Percentiles rank a stretch among this genome's conserved stretches.
These are phyloP conservation scores for Sciaenops ocellatus DNA, from an alignment of 2,797 vertebrate species.

Conservation along the genomic window DNA sequence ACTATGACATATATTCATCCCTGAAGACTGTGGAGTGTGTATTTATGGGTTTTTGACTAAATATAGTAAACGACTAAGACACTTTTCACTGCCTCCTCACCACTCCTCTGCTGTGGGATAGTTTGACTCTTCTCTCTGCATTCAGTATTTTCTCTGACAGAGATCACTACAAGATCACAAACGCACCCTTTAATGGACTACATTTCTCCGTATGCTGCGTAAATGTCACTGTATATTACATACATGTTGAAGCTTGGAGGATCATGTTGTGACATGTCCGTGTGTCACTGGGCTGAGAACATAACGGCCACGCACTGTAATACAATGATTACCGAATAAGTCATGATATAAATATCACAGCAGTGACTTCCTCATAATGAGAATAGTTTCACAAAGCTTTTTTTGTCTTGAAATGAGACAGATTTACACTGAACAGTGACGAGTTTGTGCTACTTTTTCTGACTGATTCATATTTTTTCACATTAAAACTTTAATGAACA, in stretches of 20 bases:
- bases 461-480: not conserved
- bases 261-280: slow-evolving; percentile 6
- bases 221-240: not conserved
- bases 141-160: not conserved
- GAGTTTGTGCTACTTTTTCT: not conserved
- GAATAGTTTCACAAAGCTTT: not conserved
- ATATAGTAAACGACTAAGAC: too few relatives aligned
- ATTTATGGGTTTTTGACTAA: not conserved
- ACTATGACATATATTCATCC: not conserved
- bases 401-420: not conserved
- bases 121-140: not conserved
- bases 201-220: too few relatives aligned
- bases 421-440: not conserved
- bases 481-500: not conserved
- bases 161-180: not conserved
- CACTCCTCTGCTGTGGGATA: not conserved
- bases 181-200: not conserved
- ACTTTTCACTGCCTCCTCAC: too few relatives aligned
- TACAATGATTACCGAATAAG: not conserved
- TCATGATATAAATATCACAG: not conserved
- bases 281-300: not conserved
- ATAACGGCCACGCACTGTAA: not conserved
- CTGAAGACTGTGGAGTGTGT: not conserved
- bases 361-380: slow-evolving; percentile 4
- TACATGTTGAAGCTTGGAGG: not conserved